Conservation (phyloP, 2,888 invertebrate species). For the Nasonovia ribisnigri region DNA sequence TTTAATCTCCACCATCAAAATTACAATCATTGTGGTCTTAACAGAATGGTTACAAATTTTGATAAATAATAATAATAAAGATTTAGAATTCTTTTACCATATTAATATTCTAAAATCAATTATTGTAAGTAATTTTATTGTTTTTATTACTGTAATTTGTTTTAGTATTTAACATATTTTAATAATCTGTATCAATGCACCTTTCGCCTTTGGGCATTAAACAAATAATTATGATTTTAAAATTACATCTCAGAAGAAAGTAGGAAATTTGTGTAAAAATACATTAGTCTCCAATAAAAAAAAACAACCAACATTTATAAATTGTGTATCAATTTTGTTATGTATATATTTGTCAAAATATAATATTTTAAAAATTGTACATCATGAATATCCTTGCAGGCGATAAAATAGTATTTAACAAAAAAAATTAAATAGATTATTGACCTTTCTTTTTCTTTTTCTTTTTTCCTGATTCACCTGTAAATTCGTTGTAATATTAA, state of each 20-base stretch:
- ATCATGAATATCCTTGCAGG: not conserved
- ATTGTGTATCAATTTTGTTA: conserved; percentile 9
- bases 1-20: too few species aligned
- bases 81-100: too few species aligned
- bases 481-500: not conserved
- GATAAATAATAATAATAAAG: too few species aligned
- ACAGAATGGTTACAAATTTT: too few species aligned
- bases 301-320: not conserved
- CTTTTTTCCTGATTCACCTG: not conserved
- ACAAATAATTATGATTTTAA: not conserved
- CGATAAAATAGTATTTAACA: not conserved
- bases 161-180: too few species aligned
- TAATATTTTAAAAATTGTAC: not conserved
- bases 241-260: not conserved
- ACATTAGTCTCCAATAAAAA: not conserved
- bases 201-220: too few species aligned
- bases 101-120: too few species aligned
- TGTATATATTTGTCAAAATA: not conserved
- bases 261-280: not conserved
- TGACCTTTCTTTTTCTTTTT: not conserved
- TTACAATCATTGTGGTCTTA: too few species aligned
- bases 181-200: too few species aligned
- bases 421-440: not conserved
- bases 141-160: too few species aligned
- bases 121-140: too few species aligned